Percentiles rank a stretch among this genome's conserved stretches.
phyloP scores from a whole-genome alignment of 2,888 invertebrate genomes.

The Polydrusus cervinus region DNA sequence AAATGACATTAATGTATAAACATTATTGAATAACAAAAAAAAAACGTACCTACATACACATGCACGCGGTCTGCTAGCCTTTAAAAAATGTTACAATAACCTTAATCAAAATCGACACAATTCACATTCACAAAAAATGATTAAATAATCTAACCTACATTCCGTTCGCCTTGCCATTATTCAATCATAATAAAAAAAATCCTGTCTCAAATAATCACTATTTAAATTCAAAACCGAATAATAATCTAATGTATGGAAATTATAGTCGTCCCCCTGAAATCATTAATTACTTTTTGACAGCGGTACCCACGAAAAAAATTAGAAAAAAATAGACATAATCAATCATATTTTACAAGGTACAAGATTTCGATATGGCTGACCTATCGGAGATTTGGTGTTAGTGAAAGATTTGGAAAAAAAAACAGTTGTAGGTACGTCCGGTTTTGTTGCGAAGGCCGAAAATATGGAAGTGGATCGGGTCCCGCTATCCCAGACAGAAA shows the following conservation, averaged over 20 bases:
- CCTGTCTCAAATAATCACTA: conserved; percentile 43
- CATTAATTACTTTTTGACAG: conserved; percentile 50
- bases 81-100: conserved; percentile 30
- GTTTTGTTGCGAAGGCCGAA: conserved; percentile 2
- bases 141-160: conserved; percentile 39
- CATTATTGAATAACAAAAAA: conserved; percentile 7
- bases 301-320: conserved; percentile 49
- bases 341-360: conserved; percentile 50
- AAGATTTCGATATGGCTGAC: conserved; percentile 30
- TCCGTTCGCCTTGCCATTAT: conserved; percentile 20
- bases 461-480: neutral
- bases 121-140: conserved; percentile 29
- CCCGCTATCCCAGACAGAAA: neutral
- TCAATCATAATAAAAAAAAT: conserved; percentile 26
- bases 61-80: conserved; percentile 12
- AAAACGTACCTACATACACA: neutral
- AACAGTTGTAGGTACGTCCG: conserved; percentile 24
- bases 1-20: conserved; percentile 4
- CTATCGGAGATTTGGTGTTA: conserved; percentile 32
- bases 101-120: conserved; percentile 41
- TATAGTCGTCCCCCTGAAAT: conserved; percentile 26
- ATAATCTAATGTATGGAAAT: conserved; percentile 49
- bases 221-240: conserved; percentile 45
- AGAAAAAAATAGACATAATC: conserved; percentile 35
- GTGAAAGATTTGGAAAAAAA: conserved; percentile 13